Conservation (phyloP, 2,888 invertebrate genomes). For the Tenthredo notha region DNA sequence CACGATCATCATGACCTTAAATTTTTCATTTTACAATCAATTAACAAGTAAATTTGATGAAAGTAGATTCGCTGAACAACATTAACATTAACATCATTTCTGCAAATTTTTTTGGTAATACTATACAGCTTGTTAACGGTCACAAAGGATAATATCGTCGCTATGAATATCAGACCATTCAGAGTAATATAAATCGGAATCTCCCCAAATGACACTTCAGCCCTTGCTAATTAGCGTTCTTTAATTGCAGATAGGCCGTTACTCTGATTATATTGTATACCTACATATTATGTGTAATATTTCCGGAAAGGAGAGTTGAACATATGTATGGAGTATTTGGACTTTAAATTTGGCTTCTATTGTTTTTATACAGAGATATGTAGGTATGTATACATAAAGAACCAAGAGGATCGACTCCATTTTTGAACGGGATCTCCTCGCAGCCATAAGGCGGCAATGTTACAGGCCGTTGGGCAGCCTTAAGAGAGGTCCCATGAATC, state of each 20-base stretch:
- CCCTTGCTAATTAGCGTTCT: conserved; percentile 1
- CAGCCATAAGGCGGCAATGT: conserved; percentile 74
- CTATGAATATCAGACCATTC: background rate
- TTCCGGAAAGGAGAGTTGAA: background rate
- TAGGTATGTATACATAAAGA: background rate
- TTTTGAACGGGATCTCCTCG: conserved; percentile 47
- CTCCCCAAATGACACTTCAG: conserved; percentile 43
- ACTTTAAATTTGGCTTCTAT: background rate
- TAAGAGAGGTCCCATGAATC: conserved; percentile 72
- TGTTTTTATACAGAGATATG: background rate
- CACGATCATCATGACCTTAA: no score
- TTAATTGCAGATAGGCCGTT: conserved; percentile 33
- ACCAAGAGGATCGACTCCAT: conserved; percentile 45
- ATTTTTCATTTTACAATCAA: no score
- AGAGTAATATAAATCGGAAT: background rate
- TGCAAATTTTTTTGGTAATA: background rate
- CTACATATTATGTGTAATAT: background rate
- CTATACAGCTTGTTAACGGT: background rate
- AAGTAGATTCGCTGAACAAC: background rate
- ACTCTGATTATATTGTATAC: background rate
- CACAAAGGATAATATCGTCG: background rate
- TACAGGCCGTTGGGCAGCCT: conserved; percentile 74
- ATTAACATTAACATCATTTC: background rate
- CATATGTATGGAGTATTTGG: background rate
- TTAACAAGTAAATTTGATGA: background rate